Conservation (phyloP, 2,797 vertebrate genomes). For the Muraenolepis orangiensis region DNA sequence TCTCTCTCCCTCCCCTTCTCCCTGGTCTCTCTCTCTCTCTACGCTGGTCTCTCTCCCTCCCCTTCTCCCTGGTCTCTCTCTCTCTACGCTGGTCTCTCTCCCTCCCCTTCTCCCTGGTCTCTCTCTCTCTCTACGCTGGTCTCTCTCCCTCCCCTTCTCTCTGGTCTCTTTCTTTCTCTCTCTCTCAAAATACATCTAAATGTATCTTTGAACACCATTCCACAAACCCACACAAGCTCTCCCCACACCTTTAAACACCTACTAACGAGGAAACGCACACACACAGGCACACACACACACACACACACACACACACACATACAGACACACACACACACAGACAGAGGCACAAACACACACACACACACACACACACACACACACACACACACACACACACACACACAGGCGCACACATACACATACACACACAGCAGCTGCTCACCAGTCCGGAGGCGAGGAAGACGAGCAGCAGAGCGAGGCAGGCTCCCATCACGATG, state of each 20-base stretch:
- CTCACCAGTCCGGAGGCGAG: too few species aligned
- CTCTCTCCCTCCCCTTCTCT: conserved; percentile 23
- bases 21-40: too few species aligned
- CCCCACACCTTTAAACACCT: conserved; percentile 6
- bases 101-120: conserved; percentile 27
- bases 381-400: conserved; percentile 70
- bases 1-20: conserved; percentile 23
- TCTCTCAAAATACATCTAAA: conserved; percentile 18
- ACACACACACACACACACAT: conserved; percentile 88
- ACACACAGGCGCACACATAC: conserved; percentile 4
- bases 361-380: conserved; percentile 80
- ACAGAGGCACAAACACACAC: not conserved
- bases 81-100: too few species aligned
- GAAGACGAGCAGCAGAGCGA: too few species aligned
- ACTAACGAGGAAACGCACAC: not conserved
- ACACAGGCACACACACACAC: not conserved
- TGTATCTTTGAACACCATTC: not conserved
- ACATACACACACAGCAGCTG: not conserved
- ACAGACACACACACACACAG: conserved; percentile 40
- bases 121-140: too few species aligned
- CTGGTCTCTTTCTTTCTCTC: too few species aligned
- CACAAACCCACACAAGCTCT: not conserved
- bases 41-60: conserved; percentile 19
- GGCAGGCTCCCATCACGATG: too few species aligned
- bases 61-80: conserved; percentile 32